Conservation (phyloP, 2,888 invertebrate genomes). For the Mylabris sibirica region DNA sequence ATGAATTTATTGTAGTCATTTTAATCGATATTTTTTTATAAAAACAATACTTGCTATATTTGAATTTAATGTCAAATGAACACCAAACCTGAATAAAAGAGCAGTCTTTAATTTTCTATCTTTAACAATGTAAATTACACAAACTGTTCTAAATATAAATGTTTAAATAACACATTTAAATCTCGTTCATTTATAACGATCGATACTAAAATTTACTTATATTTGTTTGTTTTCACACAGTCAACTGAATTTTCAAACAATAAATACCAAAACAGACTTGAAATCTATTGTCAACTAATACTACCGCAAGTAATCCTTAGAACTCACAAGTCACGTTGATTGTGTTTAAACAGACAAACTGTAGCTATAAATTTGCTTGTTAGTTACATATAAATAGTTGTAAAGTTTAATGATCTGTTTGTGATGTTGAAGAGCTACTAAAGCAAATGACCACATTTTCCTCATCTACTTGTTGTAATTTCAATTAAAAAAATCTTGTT, state of each 20-base stretch:
- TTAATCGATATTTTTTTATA: background rate
- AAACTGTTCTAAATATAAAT: background rate
- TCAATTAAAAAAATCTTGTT: background rate
- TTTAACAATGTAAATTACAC: background rate
- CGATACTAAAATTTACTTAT: background rate
- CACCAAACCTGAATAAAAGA: background rate
- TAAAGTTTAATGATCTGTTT: slow-evolving; percentile 6
- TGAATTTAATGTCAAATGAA: background rate
- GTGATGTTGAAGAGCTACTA: background rate
- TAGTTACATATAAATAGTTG: background rate
- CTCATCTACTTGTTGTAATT: slow-evolving; percentile 5
- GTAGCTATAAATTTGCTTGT: background rate
- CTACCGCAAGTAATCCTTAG: no score
- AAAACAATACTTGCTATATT: background rate
- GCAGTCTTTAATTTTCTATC: slow-evolving; percentile 1
- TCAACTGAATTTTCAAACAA: background rate
- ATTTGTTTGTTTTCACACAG: background rate
- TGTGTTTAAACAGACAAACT: background rate
- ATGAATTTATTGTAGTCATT: background rate
- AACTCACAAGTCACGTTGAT: background rate
- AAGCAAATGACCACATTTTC: background rate
- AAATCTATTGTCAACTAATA: background rate
- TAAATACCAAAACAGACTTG: no score
- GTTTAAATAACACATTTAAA: background rate
- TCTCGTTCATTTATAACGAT: background rate